These are phyloP conservation scores for Menura novaehollandiae DNA, from an alignment of 2,113 vertebrate species.

Conservation along the genomic window DNA sequence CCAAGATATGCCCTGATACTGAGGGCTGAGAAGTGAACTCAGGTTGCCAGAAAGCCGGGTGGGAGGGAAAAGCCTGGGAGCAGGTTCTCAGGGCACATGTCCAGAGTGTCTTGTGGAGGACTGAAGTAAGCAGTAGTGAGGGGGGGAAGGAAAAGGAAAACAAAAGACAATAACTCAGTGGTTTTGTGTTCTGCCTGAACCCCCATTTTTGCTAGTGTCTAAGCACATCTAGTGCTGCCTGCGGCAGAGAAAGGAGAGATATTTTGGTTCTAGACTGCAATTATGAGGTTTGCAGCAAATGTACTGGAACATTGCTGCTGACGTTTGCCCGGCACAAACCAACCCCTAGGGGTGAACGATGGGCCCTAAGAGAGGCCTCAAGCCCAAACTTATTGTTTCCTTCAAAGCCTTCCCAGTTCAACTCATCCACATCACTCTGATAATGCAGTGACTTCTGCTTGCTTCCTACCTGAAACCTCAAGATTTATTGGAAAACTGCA, in stretches of 20 bases:
- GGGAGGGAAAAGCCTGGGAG: neutral
- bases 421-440: neutral
- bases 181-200: neutral
- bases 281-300: neutral
- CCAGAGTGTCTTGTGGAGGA: neutral
- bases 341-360: neutral
- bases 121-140: neutral
- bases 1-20: rapidly evolving
- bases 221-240: neutral
- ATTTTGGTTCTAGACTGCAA: neutral
- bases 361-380: neutral
- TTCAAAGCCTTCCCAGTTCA: neutral
- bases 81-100: neutral
- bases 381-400: neutral
- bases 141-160: neutral
- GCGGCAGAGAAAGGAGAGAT: neutral
- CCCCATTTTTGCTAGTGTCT: neutral
- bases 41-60: rapidly evolving
- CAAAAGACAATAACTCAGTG: neutral
- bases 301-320: neutral
- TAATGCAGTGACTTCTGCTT: neutral
- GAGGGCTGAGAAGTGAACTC: neutral
- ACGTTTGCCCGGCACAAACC: neutral
- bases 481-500: neutral
- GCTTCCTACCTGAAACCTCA: neutral